Base-by-base conservation (phyloP, 1,140 invertebrate genomes). In the Berghia stephanieae region DNA sequence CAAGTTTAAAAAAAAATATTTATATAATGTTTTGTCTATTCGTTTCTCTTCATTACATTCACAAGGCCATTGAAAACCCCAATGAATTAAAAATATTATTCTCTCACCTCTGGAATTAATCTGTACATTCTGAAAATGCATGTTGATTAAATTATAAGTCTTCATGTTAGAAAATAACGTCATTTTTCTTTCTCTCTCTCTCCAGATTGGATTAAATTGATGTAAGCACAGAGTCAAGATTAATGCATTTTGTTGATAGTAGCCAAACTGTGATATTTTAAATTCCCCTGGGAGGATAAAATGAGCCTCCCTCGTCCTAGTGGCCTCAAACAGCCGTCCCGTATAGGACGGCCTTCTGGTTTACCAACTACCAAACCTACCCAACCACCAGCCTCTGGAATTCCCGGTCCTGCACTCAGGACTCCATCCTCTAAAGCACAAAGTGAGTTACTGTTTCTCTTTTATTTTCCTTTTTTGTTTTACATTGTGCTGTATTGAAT, bases 301-400 rank as follows among this genome's bases (percentile, higher is more conserved):
- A 87, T 87, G 86, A 86, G 85, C 83, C 79, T 84, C 55, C 84
- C 86, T 27, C 73, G 81, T 63, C 86, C 86, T 18, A 81, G 85
- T 18, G 86, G 86, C 66, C 57, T 87, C 49, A 87, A 87, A 78
- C 80, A 82, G 43, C 86, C 86, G 3, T 84, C 84, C 67, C 86
- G 81, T 76, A 83, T 83, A 42, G 82, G 75, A 34, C 77, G 80
- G 63, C 82, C 81, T 42, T 71, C 79, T 18, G 75, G 72, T n/a
- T 27, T 76, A n/a, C 79, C 79, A 3, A 68, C 77, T 13, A 69
- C 78, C 44, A n/a, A n/a, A n/a, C 75, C 66, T 18, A 78, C 84
- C 5, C 83, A 82, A 38, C 71, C 84, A 21, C 80, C 82, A 8
- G 78, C 72, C 3, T 79, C 78, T 31, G 79, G 75, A 3, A 43